Conservation (phyloP, 2,888 invertebrate genomes). For the Callinectes sapidus region DNA sequence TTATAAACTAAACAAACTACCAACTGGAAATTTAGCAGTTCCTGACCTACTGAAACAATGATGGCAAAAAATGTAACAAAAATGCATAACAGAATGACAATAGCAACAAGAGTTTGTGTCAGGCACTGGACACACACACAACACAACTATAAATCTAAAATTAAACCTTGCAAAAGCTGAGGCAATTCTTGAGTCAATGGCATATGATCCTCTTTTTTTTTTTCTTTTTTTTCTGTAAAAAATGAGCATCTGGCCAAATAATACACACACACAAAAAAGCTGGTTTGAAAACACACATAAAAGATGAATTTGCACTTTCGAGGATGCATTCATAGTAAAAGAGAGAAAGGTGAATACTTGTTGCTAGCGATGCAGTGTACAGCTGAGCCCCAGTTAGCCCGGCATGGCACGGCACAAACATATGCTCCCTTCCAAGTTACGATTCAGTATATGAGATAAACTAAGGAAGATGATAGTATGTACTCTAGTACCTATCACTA, state of each 20-base stretch:
- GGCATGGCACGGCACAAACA: background rate
- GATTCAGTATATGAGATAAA: background rate
- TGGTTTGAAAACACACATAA: slow-evolving; percentile 24
- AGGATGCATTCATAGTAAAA: slow-evolving; percentile 13
- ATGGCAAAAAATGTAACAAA: background rate
- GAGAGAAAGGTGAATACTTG: slow-evolving; percentile 10
- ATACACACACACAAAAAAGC: background rate
- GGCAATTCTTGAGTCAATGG: slow-evolving; percentile 1
- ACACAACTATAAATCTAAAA: slow-evolving; percentile 5
- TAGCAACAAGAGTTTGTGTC: background rate
- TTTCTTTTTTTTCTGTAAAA: background rate
- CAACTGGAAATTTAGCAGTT: background rate
- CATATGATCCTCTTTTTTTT: background rate
- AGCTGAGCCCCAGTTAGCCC: slow-evolving; percentile 20
- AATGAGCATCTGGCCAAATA: slow-evolving; percentile 5
- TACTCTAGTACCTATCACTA: slow-evolving; percentile 27
- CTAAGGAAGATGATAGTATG: slow-evolving; percentile 22
- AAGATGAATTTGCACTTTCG: slow-evolving; percentile 5
- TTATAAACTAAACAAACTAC: background rate
- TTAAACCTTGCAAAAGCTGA: slow-evolving; percentile 2
- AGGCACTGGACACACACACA: background rate
- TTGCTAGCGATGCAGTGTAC: background rate
- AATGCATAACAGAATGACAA: background rate
- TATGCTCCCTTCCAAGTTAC: background rate
- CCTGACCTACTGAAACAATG: background rate